Evolutionary conservation across 2,797 vertebrate genomes (phyloP).

Genomic region (Catharus ustulatus): DNA sequence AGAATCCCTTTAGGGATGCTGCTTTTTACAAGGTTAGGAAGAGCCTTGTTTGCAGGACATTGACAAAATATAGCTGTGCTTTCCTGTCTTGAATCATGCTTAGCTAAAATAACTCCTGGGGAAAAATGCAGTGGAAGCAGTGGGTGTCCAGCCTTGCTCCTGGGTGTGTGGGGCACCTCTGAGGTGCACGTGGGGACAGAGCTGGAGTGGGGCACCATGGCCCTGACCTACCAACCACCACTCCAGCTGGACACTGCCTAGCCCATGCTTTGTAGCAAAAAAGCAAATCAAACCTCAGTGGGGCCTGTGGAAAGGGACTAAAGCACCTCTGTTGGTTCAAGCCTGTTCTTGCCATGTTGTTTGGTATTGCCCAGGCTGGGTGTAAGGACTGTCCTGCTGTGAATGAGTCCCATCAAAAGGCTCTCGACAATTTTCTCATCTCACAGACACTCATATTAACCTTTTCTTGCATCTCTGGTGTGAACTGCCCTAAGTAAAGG

Average conservation of each 20-base stretch:
- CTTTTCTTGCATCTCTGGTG: neutral
- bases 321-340: neutral
- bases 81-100: neutral
- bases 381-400: neutral
- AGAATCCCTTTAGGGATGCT: neutral
- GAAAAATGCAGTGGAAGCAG: neutral
- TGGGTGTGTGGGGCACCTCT: neutral
- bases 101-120: neutral
- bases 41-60: neutral
- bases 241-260: neutral
- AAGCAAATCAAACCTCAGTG: neutral
- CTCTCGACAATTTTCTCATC: neutral
- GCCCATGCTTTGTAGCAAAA: neutral
- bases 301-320: neutral
- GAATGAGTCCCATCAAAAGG: neutral
- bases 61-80: neutral
- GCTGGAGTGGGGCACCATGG: neutral
- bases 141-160: rapidly evolving
- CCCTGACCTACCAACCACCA: neutral
- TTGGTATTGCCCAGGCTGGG: neutral
- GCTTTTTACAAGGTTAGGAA: neutral
- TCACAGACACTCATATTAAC: neutral
- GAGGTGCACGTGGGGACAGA: neutral
- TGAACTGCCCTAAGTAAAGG: neutral
- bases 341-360: neutral